Evolutionary conservation across 2,113 vertebrate genomes (phyloP), one percentile per base, ranked within the genome.

Genomic region (Mus pahari): DNA sequence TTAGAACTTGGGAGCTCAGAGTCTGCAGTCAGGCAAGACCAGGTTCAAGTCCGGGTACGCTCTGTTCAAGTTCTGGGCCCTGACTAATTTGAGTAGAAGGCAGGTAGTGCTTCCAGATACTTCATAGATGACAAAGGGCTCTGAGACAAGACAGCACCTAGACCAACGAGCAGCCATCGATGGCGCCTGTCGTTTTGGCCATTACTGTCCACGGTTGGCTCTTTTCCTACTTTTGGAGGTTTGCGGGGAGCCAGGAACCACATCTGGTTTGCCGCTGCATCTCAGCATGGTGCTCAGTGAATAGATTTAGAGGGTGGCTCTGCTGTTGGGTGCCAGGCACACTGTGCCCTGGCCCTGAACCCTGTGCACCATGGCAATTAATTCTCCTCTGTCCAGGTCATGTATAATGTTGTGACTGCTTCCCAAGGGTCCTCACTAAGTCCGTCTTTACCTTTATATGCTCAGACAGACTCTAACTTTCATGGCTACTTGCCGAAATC

Each of bases 21-120:
- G 24, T 53, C 75, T 66, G 22, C 22, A 45, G 64, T 36, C 36
- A 36, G 62, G 36, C 3, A 50, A 73, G 53, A 70, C 48, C 70
- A 14, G 48, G 33, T 88, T 90, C 81, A 79, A 73, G 83, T 90
- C 86, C 86, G 33, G 39, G 33, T 87, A 45, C 78, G 12, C 55
- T 81, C 90, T 39, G 87, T 33, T 24, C 11, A 60, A 53, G 75
- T 71, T 86, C 48, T 22, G 19, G 20, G 20, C 42, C 4, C 13
- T 24, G 33, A n/a, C 22, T 28, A 77, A 39, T 66, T 16, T 42
- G 62, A 70, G 33, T n/a, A 71, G 86, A 77, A 84, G n/a, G 78
- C 55, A 39, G 39, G 1, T 13, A 22, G 26, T 6, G 3, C 70
- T 71, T 7, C 3, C 3, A 64, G 58, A 28, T 26, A 14, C 77